A percentile compares a stretch with the other conserved stretches of the same genome.
These are phyloP conservation scores for Gastrophryne carolinensis DNA, from an alignment of 2,797 vertebrate species.

Conservation along the genomic window DNA sequence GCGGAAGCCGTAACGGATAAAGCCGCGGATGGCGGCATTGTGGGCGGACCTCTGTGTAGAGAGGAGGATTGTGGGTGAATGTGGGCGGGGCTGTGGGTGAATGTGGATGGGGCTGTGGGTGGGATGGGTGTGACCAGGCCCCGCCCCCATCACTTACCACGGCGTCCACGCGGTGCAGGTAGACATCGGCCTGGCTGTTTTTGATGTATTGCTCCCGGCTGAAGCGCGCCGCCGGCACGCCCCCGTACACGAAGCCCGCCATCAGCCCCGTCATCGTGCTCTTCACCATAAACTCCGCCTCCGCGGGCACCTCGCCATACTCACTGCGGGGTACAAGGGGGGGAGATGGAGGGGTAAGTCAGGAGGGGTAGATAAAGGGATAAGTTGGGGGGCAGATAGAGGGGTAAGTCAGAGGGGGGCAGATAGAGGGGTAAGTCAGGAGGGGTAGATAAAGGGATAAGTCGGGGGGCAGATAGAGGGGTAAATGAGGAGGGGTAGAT, in stretches of 20 bases:
- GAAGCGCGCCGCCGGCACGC: slow-evolving; percentile 79
- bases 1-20: slow-evolving; percentile 88
- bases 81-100: too few species aligned
- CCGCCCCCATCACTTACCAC: slow-evolving; percentile 71
- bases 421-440: background rate
- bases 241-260: slow-evolving; percentile 80
- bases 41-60: slow-evolving; percentile 78
- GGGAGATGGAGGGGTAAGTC: background rate
- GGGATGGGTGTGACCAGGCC: background rate
- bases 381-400: background rate
- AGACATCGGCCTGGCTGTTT: slow-evolving; percentile 80
- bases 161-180: slow-evolving; percentile 79
- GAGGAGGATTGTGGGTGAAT: background rate
- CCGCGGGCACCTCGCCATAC: slow-evolving; percentile 69
- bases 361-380: background rate
- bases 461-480: background rate
- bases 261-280: slow-evolving; percentile 65
- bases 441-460: too few species aligned
- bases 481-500: too few species aligned
- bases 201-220: slow-evolving; percentile 80
- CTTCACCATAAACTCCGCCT: slow-evolving; percentile 71
- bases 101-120: background rate
- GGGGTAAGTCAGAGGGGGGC: too few species aligned
- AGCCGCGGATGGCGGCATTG: slow-evolving; percentile 82
- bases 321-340: slow-evolving; percentile 67